These are phyloP conservation scores for Sebastes diaconus DNA, from an alignment of 2,797 vertebrate species.

Conservation along the genomic window DNA sequence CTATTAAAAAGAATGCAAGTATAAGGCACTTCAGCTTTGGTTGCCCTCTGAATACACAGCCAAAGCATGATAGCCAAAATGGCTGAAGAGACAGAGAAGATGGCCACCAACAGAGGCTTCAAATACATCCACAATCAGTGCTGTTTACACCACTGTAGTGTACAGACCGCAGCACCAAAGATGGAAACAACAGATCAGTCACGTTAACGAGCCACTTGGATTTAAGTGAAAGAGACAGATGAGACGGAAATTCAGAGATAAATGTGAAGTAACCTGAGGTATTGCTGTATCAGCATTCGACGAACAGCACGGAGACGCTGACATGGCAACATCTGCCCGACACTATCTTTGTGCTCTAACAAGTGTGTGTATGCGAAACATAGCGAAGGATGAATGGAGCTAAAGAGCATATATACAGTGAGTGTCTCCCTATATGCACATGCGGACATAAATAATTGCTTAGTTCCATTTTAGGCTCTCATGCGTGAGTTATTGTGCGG, in stretches of 20 bases:
- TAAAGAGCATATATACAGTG: neutral
- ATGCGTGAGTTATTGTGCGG: neutral
- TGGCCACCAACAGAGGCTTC: neutral
- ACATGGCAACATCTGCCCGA: conserved; percentile 17
- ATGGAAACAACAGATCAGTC: neutral
- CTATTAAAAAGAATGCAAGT: too few species aligned
- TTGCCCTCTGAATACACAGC: neutral
- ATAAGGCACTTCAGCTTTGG: too few species aligned
- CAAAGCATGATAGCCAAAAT: neutral
- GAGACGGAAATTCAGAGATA: neutral
- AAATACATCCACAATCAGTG: neutral
- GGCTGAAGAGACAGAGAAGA: conserved; percentile 5
- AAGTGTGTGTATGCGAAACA: conserved; percentile 2
- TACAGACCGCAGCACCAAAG: neutral
- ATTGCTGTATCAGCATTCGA: conserved; percentile 16
- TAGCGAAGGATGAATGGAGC: neutral
- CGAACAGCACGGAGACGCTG: conserved; percentile 12
- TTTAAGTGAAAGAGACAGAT: neutral
- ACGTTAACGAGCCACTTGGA: neutral
- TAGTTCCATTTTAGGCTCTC: conserved; percentile 8
- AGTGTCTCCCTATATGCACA: neutral
- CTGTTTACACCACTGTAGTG: neutral
- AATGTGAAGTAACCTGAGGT: neutral
- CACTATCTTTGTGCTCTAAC: neutral
- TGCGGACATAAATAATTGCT: conserved; percentile 34